Base-by-base conservation (phyloP, 1,140 invertebrate species). In the Forficula auricularia region DNA sequence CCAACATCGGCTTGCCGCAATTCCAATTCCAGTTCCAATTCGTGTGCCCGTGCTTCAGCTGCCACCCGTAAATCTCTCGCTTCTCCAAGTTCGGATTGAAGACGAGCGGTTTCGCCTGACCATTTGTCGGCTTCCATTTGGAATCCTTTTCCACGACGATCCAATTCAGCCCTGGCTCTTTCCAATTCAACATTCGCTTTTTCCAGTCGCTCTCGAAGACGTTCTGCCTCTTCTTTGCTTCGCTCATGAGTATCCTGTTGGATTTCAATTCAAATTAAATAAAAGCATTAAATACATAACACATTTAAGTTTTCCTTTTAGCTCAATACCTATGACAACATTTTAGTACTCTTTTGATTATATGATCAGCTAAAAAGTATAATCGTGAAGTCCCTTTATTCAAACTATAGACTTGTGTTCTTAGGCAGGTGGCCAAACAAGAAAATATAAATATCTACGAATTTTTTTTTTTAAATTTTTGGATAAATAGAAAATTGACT, bases 51-150 rank as follows among this genome's bases (percentile, higher is more conserved):
- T 19, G 75, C 73, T 61, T 86, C 82, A n/a, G 77, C 48, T 77
- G 76, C 10, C 77, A 57, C 61, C 84, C 81, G 54, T 83, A 82
- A 27, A 10, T 50, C 16, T 59, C 42, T n/a, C 56, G 52, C 20
- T 50, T 51, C 43, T 55, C 48, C 12, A 57, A 63, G 52, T 77
- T 75, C 39, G 75, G 72, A 47, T 51, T 71, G 67, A 35, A 73
- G 57, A 54, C 68, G 70, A 55, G 61, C 62, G 52, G 66, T 59
- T 51, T 70, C 68, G 40, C 55, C 58, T 47, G 64, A 68, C 65
- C 73, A 76, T 52, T 84, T 85, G 58, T 89, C 84, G 57, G 82
- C 77, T 64, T 87, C 82, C 60, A 82, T 79, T 60, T 82, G 78
- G 65, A 82, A 87, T 4, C 22, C 22, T 76, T 88, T 89, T 69